phyloP scores from a whole-genome alignment of 2,888 invertebrate species.

The Pammene fasciana region DNA sequence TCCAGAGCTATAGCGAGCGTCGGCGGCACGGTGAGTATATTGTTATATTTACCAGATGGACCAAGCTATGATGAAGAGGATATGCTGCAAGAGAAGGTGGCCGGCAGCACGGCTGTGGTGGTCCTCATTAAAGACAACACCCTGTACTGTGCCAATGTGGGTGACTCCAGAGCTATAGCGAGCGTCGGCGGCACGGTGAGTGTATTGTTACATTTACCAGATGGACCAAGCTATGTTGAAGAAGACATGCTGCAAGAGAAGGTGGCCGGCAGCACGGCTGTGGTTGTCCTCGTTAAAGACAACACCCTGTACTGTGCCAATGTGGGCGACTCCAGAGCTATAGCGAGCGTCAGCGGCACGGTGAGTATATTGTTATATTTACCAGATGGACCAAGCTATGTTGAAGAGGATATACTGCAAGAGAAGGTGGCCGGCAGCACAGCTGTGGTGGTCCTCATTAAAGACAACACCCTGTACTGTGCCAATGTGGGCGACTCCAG shows the following conservation, averaged over 20 bases:
- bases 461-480: constrained; percentile 94
- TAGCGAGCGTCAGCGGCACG: constrained; percentile 93
- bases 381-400: constrained; percentile 93
- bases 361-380: constrained; percentile 66
- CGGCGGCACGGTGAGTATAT: constrained; percentile 85
- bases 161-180: constrained; percentile 97
- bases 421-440: constrained; percentile 98
- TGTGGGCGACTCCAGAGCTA: constrained; percentile 97
- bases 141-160: constrained; percentile 97
- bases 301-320: constrained; percentile 96
- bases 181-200: constrained; percentile 90
- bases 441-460: constrained; percentile 93
- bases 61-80: constrained; percentile 95
- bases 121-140: constrained; percentile 92
- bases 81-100: constrained; percentile 94
- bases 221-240: constrained; percentile 95
- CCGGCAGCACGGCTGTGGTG: constrained; percentile 96
- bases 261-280: constrained; percentile 97
- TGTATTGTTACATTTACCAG: constrained; percentile 28
- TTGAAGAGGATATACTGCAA: constrained; percentile 92
- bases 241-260: constrained; percentile 95
- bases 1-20: constrained; percentile 97
- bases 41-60: constrained; percentile 83
- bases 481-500: constrained; percentile 99
- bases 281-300: constrained; percentile 92